phyloP scores from a whole-genome alignment of 2,888 invertebrate genomes.

The Melolontha melolontha region DNA sequence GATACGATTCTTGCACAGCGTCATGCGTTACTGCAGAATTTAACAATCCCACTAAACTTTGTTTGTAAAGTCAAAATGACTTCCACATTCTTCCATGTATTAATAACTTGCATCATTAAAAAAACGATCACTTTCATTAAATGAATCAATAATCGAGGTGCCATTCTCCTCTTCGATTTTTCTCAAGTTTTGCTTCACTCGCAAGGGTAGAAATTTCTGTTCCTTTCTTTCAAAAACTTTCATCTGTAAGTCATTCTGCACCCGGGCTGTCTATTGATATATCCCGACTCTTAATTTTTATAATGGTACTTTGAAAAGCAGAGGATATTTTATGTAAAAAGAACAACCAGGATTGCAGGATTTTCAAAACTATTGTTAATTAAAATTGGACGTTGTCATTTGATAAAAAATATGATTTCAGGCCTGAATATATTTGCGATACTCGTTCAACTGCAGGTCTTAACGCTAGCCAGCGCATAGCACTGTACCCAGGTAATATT shows the following conservation, averaged over 20 bases:
- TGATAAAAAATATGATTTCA: slow-evolving; percentile 22
- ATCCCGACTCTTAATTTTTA: slow-evolving; percentile 15
- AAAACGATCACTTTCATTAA: no score
- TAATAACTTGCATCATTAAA: no score
- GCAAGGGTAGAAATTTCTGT: slow-evolving; percentile 2
- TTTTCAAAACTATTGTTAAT: slow-evolving; percentile 19
- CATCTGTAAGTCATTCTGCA: slow-evolving; percentile 2
- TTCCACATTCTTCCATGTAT: no score
- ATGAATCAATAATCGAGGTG: no score
- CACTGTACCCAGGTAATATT: slow-evolving; percentile 4
- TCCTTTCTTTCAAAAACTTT: slow-evolving; percentile 9
- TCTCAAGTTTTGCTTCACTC: no score
- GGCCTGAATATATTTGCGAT: slow-evolving; percentile 9
- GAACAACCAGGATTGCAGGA: slow-evolving; percentile 7
- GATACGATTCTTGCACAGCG: no score
- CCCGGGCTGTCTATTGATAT: slow-evolving; percentile 6
- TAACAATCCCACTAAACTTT: no score
- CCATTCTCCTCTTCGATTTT: no score
- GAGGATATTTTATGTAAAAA: slow-evolving; percentile 16
- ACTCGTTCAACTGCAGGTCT: slow-evolving; percentile 10
- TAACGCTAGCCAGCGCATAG: slow-evolving; percentile 2
- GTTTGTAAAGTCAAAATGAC: no score
- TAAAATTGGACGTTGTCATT: slow-evolving; percentile 8
- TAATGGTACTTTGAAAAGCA: slow-evolving; percentile 12
- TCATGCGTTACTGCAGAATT: no score